Percentiles rank a stretch among this genome's conserved stretches.
Evolutionary conservation across 2,113 vertebrate species (phyloP).

Genomic region (Theristicus caerulescens): DNA sequence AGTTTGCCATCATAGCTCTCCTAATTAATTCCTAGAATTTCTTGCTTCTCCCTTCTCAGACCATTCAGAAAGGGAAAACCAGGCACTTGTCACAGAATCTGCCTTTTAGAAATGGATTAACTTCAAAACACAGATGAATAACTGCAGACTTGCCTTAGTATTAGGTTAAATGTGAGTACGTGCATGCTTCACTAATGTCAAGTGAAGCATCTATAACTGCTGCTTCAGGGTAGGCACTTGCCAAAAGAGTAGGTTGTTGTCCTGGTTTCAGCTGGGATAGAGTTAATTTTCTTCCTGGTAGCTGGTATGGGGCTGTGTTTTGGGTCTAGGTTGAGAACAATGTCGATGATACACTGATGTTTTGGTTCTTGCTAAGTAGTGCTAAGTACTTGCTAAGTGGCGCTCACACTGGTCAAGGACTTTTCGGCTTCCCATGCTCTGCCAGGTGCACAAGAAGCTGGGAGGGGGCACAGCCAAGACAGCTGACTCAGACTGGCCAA

Average conservation of each 20-base stretch:
- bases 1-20: background rate
- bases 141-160: background rate
- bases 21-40: background rate
- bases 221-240: background rate
- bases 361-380: too few relatives aligned
- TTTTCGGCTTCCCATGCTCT: too few relatives aligned
- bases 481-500: too few relatives aligned
- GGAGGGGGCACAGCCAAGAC: too few relatives aligned
- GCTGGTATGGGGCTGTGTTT: too few relatives aligned
- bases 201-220: background rate
- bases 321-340: too few relatives aligned
- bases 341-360: too few relatives aligned
- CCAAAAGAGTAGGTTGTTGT: background rate
- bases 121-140: background rate
- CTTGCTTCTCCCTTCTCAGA: background rate
- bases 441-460: too few relatives aligned
- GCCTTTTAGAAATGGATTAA: background rate
- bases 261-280: too few relatives aligned
- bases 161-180: background rate
- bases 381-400: too few relatives aligned
- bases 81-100: background rate
- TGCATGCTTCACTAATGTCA: background rate
- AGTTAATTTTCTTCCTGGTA: too few relatives aligned
- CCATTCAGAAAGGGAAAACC: background rate
- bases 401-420: too few relatives aligned